A percentile compares a stretch with the other conserved stretches of the same genome.
Conservation (phyloP, 2,888 invertebrate genomes). For the Agapostemon virescens region DNA sequence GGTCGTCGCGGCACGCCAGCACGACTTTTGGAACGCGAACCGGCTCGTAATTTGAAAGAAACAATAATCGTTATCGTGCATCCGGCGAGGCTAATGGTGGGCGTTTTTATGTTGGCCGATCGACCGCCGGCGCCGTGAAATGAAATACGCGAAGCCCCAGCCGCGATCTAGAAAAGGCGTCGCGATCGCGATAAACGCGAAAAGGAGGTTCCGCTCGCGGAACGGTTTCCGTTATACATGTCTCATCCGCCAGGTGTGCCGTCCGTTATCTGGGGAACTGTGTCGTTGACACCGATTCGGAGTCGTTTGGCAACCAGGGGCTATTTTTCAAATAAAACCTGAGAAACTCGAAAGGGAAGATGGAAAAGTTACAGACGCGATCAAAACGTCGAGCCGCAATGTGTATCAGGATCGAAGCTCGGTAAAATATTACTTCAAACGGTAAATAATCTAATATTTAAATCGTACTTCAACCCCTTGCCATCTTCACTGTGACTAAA, state of each 20-base stretch:
- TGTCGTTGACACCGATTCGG: constrained; percentile 52
- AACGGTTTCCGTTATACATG: constrained; percentile 38
- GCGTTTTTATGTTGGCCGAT: constrained; percentile 43
- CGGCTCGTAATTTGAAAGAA: constrained; percentile 40
- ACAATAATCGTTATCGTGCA: constrained; percentile 51
- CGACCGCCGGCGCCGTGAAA: constrained; percentile 38
- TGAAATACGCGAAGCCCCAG: constrained; percentile 29
- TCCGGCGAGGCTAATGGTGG: constrained; percentile 41
- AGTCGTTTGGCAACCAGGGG: constrained; percentile 48
- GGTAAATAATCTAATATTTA: too few species aligned
- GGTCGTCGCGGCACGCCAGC: background rate
- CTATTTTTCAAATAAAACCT: background rate
- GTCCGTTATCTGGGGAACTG: constrained; percentile 25
- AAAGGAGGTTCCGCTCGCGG: constrained; percentile 18
- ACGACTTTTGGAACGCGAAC: constrained; percentile 30
- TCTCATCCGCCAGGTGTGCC: constrained; percentile 43
- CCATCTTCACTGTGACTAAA: too few species aligned
- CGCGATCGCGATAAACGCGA: constrained; percentile 39
- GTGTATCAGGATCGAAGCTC: background rate
- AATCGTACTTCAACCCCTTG: too few species aligned
- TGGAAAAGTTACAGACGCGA: background rate
- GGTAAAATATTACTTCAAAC: too few species aligned
- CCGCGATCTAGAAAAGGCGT: constrained; percentile 25
- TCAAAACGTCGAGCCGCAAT: background rate
- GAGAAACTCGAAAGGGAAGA: background rate